These are phyloP conservation scores for Sesamia inferens DNA, from an alignment of 2,888 invertebrate genomes.

Conservation along the genomic window DNA sequence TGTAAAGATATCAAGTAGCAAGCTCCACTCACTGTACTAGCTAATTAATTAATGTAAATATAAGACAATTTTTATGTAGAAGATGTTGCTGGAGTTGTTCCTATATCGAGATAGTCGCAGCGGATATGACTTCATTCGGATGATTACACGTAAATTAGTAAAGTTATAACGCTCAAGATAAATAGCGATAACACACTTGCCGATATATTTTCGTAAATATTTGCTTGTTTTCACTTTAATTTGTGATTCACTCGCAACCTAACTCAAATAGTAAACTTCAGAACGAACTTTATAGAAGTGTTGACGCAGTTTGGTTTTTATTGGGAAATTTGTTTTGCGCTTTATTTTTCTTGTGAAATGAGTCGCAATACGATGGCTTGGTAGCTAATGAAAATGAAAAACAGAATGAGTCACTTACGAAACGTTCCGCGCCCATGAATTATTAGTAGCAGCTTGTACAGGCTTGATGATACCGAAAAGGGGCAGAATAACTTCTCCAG, in stretches of 20 bases:
- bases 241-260: constrained; percentile 49
- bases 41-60: background rate
- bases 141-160: constrained; percentile 44
- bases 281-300: constrained; percentile 27
- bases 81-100: constrained; percentile 31
- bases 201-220: constrained; percentile 61
- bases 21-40: constrained; percentile 13
- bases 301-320: constrained; percentile 52
- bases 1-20: constrained; percentile 14
- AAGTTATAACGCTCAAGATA: constrained; percentile 34
- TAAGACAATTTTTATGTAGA: constrained; percentile 28
- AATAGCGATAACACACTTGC: constrained; percentile 58
- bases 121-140: constrained; percentile 55
- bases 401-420: constrained; percentile 41
- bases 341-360: constrained; percentile 49
- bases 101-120: constrained; percentile 36
- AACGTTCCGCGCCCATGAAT: constrained; percentile 3
- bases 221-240: constrained; percentile 54
- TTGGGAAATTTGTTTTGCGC: constrained; percentile 31
- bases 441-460: constrained; percentile 18
- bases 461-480: background rate
- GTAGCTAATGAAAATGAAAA: constrained; percentile 44
- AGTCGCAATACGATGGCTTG: constrained; percentile 21
- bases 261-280: constrained; percentile 48
- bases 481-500: constrained; percentile 5